phyloP scores from a whole-genome alignment of 1,140 invertebrate species.

The Maconellicoccus hirsutus region DNA sequence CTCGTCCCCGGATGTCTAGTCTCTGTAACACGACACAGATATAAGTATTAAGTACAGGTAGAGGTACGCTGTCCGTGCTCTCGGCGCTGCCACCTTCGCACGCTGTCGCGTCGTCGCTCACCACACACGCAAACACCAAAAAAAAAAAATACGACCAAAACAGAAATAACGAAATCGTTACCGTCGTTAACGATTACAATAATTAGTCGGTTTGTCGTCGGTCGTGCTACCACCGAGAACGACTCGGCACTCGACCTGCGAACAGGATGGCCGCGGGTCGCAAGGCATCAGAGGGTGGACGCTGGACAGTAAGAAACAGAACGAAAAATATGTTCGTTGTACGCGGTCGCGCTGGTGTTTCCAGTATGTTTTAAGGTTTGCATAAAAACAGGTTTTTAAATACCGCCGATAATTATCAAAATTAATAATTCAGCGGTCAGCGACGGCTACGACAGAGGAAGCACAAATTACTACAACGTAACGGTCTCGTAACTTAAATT shows the following conservation, averaged over 20 bases:
- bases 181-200: background rate
- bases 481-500: conserved; percentile 3
- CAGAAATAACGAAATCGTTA: conserved; percentile 7
- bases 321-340: background rate
- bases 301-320: background rate
- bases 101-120: no score
- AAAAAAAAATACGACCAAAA: background rate
- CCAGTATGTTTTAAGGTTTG: background rate
- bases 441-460: background rate
- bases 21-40: conserved; percentile 58
- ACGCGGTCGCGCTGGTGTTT: no score
- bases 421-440: conserved; percentile 12
- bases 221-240: no score
- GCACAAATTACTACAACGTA: background rate
- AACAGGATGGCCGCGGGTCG: no score
- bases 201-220: conserved; percentile 15
- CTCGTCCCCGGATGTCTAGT: conserved; percentile 89
- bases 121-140: background rate
- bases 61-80: no score
- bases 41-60: no score
- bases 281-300: no score
- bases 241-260: no score
- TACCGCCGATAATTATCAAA: conserved; percentile 14
- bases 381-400: conserved; percentile 10
- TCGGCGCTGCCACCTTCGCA: no score